Evolutionary conservation across 2,797 vertebrate genomes (phyloP).

Genomic region (Coregonus ussuriensis): DNA sequence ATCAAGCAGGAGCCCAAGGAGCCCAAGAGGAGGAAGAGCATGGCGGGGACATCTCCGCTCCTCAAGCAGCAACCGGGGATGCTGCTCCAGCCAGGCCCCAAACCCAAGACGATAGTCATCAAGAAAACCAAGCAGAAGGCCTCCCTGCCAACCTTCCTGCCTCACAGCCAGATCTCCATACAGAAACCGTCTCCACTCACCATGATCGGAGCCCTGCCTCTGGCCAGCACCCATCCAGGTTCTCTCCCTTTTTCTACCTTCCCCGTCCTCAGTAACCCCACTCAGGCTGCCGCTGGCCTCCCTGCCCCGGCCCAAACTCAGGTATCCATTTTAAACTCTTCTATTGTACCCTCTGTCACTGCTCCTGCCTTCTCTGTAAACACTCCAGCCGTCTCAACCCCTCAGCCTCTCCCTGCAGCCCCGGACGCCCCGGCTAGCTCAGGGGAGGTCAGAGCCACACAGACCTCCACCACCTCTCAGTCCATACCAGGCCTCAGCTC

Average conservation of each 20-base stretch:
- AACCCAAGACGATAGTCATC: constrained; percentile 89
- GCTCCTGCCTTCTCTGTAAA: constrained; percentile 63
- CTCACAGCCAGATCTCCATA: constrained; percentile 84
- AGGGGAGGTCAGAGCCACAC: constrained; percentile 51
- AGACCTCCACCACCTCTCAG: constrained; percentile 54
- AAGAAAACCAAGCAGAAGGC: constrained; percentile 92
- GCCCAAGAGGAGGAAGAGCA: constrained; percentile 88
- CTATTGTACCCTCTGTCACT: constrained; percentile 60
- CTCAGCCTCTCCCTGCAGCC: constrained; percentile 43
- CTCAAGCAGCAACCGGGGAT: constrained; percentile 68
- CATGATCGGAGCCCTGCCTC: constrained; percentile 56
- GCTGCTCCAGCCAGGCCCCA: constrained; percentile 62
- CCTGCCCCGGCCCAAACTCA: constrained; percentile 85
- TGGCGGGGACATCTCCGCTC: constrained; percentile 68
- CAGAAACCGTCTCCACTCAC: constrained; percentile 66
- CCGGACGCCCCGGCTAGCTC: constrained; percentile 48
- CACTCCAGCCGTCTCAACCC: constrained; percentile 46
- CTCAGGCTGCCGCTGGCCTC: constrained; percentile 79
- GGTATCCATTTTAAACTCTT: constrained; percentile 82
- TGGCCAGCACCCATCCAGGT: constrained; percentile 68
- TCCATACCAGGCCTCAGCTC: constrained; percentile 71
- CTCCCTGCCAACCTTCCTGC: constrained; percentile 86
- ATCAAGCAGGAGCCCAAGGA: constrained; percentile 85
- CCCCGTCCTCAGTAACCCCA: constrained; percentile 60
- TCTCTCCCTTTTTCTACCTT: constrained; percentile 59